Evolutionary conservation across 2,113 vertebrate species (phyloP).

Genomic region (Hippotragus niger): DNA sequence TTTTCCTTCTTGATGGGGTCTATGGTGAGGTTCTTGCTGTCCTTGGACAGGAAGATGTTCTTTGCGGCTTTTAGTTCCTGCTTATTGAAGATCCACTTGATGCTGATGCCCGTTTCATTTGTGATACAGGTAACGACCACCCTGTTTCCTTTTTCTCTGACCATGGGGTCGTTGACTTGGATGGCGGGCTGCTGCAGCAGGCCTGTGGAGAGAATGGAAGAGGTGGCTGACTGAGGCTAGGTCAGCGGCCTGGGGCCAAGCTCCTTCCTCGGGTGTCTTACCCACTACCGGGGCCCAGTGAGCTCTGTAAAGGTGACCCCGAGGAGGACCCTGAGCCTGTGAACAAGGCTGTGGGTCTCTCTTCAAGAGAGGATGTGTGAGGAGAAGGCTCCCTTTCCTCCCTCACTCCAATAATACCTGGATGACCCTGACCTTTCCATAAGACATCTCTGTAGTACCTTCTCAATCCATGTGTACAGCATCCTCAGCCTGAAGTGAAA

Average conservation of each 20-base stretch:
- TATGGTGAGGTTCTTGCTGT: neutral
- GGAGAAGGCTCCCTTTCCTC: neutral
- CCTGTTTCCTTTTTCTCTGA: neutral
- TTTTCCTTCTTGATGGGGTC: neutral
- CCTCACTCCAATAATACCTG: neutral
- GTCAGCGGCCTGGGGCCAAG: neutral
- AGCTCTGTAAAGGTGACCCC: neutral
- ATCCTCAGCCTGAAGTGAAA: neutral
- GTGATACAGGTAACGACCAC: neutral
- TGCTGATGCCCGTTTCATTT: neutral
- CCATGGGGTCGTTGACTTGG: neutral
- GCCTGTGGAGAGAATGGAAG: neutral
- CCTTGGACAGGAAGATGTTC: neutral
- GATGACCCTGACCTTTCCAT: neutral
- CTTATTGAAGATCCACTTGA: neutral
- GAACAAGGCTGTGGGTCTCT: neutral
- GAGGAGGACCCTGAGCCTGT: neutral
- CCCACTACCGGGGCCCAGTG: neutral
- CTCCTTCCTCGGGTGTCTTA: neutral
- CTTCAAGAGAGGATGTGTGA: neutral
- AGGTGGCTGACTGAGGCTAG: neutral
- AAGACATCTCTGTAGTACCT: neutral
- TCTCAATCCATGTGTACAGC: neutral
- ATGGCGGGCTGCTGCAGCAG: neutral
- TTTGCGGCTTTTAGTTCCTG: neutral